Base-by-base conservation (phyloP, 1,140 invertebrate genomes). In the Pinna nobilis region DNA sequence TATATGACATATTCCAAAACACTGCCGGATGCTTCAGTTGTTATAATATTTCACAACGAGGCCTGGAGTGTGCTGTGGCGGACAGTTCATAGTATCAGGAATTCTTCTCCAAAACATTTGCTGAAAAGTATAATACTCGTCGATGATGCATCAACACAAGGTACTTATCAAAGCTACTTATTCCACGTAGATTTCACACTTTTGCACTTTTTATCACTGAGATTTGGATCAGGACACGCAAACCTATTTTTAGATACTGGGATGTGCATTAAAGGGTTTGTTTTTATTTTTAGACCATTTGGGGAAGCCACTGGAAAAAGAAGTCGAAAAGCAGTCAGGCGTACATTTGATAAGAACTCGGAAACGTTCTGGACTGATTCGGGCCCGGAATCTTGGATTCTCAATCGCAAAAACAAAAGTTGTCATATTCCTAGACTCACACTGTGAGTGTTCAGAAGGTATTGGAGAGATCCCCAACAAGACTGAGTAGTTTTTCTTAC, bases 361-460 rank as follows among this genome's bases (percentile, higher is more conserved):
- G 11, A 90, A 90, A 83, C 90, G 97, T 63, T 94, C 97, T 89
- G 98, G 98, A 15, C 90, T 99, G 3, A 99, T 99, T 70, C 91
- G 96, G 69, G 97, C 97, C 4, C 92, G 97, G 82, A 92, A 97
- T 39, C 94, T 94, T 88, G 97, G 97, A 0, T 94, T 96, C 30
- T 92, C 92, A 23, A 92, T 93, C 85, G 94, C 94, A 51, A 91
- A 91, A 47, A 95, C 95, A 41, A 89, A 94, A 53, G 96, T 98
- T 0, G 91, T 98, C 20, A 98, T 97, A 23, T 98, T 97, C 89
- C 91, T 99, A 55, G 97, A 99, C 89, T 97, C 95, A 37, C 97
- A 98, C 89, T 97, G 96, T 91, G 97, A 99, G 88, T 98, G 97
- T 83, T 95, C 96, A 0, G 93, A 94, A 91, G 76, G 82, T 82